Conservation (phyloP, 2,888 invertebrate species). For the Nomada ruficornis region DNA sequence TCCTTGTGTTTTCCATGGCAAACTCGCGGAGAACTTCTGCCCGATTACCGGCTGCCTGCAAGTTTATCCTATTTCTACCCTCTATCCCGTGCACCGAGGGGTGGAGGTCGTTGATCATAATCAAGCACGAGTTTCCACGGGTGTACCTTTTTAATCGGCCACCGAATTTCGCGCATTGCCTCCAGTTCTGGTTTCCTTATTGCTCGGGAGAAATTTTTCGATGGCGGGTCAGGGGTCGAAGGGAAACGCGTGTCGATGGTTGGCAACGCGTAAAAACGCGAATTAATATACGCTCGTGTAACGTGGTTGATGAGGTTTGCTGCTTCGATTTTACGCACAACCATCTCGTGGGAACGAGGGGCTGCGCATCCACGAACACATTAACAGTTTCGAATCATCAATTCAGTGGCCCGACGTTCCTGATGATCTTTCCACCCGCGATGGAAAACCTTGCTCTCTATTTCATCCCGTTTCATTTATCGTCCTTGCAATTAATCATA, state of each 20-base stretch:
- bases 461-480: not conserved
- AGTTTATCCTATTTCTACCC: constrained; percentile 41
- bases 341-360: constrained; percentile 54
- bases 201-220: not conserved
- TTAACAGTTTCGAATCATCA: constrained; percentile 64
- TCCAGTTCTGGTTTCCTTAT: not conserved
- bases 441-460: not conserved
- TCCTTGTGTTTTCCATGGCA: constrained; percentile 60
- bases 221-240: not conserved
- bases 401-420: constrained; percentile 65
- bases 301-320: constrained; percentile 18
- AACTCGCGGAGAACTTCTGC: constrained; percentile 48
- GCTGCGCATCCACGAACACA: constrained; percentile 41
- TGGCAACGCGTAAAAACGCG: not conserved
- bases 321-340: constrained; percentile 39
- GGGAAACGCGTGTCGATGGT: too few relatives aligned
- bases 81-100: not conserved
- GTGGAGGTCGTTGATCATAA: constrained; percentile 48
- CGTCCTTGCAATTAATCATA: not conserved
- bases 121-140: constrained; percentile 26
- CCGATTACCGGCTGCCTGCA: constrained; percentile 35
- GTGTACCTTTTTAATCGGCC: constrained; percentile 33
- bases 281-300: constrained; percentile 44
- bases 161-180: constrained; percentile 5
- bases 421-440: constrained; percentile 56